These are phyloP conservation scores for Lycophotia porphyrea DNA, from an alignment of 2,888 invertebrate genomes.

Conservation along the genomic window DNA sequence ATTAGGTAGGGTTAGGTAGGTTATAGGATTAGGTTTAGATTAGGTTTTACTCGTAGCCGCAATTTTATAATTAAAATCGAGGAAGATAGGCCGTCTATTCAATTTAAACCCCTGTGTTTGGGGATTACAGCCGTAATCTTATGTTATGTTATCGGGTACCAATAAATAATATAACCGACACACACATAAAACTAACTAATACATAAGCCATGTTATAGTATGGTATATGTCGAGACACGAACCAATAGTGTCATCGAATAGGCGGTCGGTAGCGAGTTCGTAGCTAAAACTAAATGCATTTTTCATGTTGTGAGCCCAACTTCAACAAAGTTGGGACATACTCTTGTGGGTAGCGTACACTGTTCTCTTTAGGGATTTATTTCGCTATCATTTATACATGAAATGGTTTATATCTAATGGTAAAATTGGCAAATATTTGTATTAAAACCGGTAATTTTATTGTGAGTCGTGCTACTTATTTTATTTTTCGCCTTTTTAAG, in stretches of 20 bases:
- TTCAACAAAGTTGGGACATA: constrained; percentile 76
- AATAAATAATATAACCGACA: constrained; percentile 9
- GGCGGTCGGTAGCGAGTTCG: constrained; percentile 66
- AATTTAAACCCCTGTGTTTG: too few relatives aligned
- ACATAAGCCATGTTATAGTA: constrained; percentile 14
- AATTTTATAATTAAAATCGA: too few relatives aligned
- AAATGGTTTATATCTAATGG: not conserved
- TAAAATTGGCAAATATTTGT: too few relatives aligned
- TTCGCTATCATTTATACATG: not conserved
- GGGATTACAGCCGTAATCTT: not conserved
- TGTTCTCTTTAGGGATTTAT: constrained; percentile 48
- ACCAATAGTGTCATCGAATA: constrained; percentile 61
- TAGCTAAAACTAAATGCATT: constrained; percentile 85
- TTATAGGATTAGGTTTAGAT: too few relatives aligned
- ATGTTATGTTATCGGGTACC: not conserved
- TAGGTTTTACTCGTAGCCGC: too few relatives aligned
- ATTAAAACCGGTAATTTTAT: not conserved
- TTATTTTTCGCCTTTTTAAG: not conserved
- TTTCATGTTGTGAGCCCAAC: constrained; percentile 87
- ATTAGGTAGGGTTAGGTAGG: too few relatives aligned
- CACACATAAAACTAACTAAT: constrained; percentile 5
- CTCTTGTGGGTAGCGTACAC: constrained; percentile 70
- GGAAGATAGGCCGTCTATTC: too few relatives aligned
- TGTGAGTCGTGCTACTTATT: too few relatives aligned
- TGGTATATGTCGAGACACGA: constrained; percentile 33